These are phyloP conservation scores for Drosophila serrata DNA, from an alignment of 1,140 invertebrate species.

Conservation along the genomic window DNA sequence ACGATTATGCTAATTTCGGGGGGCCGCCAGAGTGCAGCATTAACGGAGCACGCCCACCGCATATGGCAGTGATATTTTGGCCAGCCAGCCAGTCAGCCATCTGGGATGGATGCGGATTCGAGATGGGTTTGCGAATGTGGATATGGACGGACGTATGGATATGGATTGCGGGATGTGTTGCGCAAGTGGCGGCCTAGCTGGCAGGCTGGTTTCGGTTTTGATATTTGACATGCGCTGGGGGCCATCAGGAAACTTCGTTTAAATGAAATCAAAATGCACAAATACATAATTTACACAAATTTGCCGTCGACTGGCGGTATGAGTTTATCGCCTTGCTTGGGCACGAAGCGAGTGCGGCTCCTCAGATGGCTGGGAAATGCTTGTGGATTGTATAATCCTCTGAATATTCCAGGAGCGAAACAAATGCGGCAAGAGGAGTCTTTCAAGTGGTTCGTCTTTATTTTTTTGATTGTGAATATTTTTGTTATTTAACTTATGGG, in stretches of 20 bases:
- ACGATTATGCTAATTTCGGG: constrained; percentile 80
- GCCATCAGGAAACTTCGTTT: constrained; percentile 84
- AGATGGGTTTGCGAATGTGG: constrained; percentile 43
- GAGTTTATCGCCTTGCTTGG: constrained; percentile 48
- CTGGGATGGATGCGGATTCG: constrained; percentile 48
- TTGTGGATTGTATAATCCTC: constrained; percentile 42
- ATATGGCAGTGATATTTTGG: constrained; percentile 81
- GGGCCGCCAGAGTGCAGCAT: constrained; percentile 62
- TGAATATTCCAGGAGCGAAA: constrained; percentile 33
- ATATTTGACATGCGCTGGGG: constrained; percentile 82
- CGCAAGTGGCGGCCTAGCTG: constrained; percentile 59
- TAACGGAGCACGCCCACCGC: constrained; percentile 80
- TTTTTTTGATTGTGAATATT: neutral
- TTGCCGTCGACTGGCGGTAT: constrained; percentile 53
- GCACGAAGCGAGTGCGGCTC: constrained; percentile 33
- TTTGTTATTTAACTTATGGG: constrained; percentile 1
- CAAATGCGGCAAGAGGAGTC: constrained; percentile 10
- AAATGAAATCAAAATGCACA: constrained; percentile 84
- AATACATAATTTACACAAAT: constrained; percentile 84
- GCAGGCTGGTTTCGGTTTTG: constrained; percentile 69
- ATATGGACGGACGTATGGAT: constrained; percentile 46
- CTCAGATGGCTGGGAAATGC: constrained; percentile 40
- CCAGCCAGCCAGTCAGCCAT: constrained; percentile 27
- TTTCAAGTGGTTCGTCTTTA: neutral
- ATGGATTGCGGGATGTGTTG: constrained; percentile 70